A percentile compares a stretch with the other conserved stretches of the same genome.
phyloP scores from a whole-genome alignment of 1,140 invertebrate genomes.

The Polypedilum vanderplanki region DNA sequence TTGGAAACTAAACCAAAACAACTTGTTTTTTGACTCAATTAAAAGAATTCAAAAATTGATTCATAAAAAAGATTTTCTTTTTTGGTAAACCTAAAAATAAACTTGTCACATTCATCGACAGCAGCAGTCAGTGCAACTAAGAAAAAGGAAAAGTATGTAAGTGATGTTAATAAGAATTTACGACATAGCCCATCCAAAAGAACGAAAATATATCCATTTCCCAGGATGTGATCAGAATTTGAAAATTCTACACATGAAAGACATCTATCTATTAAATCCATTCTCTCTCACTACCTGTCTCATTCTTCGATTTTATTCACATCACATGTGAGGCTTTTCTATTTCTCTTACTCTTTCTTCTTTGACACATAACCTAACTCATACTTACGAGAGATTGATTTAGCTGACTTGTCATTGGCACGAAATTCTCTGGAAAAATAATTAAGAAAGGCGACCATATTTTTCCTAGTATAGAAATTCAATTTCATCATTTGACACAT shows the following conservation, averaged over 20 bases:
- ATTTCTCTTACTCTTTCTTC: not conserved
- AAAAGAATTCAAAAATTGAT: not conserved
- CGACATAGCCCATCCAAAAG: not conserved
- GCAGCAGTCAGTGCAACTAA: not conserved
- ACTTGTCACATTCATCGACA: not conserved
- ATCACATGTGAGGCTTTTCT: not conserved
- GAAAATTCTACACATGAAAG: not conserved
- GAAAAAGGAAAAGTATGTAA: not conserved
- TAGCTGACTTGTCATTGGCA: not conserved
- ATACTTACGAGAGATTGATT: too few relatives aligned
- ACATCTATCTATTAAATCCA: constrained; percentile 6
- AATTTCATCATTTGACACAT: too few relatives aligned
- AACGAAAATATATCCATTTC: not conserved
- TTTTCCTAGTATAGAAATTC: not conserved
- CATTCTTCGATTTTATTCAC: not conserved
- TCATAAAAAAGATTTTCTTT: not conserved
- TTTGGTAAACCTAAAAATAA: not conserved
- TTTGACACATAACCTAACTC: too few relatives aligned
- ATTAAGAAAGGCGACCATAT: not conserved
- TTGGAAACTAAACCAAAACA: not conserved
- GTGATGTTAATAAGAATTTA: constrained; percentile 1
- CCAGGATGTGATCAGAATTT: not conserved
- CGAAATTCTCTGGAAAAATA: constrained; percentile 6
- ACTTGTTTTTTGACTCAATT: constrained; percentile 6
- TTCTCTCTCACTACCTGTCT: not conserved